Conservation (phyloP, 2,888 invertebrate species). For the Dasysyrphus tricinctus region DNA sequence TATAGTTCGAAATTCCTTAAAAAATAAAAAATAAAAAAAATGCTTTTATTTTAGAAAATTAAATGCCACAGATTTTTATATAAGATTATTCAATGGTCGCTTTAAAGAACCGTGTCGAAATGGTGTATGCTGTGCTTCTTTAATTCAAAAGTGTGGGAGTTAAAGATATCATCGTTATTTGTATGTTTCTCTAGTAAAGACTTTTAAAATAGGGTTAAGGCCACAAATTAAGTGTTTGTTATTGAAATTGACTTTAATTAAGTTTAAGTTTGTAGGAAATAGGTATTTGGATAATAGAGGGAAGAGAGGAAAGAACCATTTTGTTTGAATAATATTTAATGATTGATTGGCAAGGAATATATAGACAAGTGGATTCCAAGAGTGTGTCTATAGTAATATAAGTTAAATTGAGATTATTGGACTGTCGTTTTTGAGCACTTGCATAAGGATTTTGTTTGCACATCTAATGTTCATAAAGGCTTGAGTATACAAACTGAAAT, state of each 20-base stretch:
- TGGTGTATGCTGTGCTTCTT: neutral
- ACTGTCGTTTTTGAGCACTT: neutral
- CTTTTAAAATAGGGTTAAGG: slow-evolving; percentile 54
- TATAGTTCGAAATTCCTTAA: slow-evolving; percentile 20
- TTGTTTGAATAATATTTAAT: no score
- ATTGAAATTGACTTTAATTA: slow-evolving; percentile 46
- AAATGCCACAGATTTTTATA: slow-evolving; percentile 13
- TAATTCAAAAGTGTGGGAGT: slow-evolving; percentile 27
- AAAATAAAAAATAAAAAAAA: neutral
- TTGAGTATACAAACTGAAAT: neutral
- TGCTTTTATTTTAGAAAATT: slow-evolving; percentile 14
- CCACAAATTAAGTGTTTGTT: slow-evolving; percentile 52
- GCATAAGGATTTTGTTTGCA: neutral
- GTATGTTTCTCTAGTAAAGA: slow-evolving; percentile 34
- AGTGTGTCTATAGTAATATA: neutral
- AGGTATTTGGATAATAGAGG: neutral
- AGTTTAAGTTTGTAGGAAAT: neutral
- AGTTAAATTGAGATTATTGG: neutral
- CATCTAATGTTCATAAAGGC: neutral
- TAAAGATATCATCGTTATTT: slow-evolving; percentile 19
- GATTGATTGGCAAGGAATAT: no score
- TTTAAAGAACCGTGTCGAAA: slow-evolving; percentile 28
- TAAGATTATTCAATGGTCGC: slow-evolving; percentile 7
- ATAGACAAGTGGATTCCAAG: neutral
- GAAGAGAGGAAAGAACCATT: neutral